These are phyloP conservation scores for Lamellibrachia satsuma DNA, from an alignment of 2,888 invertebrate species.

Conservation along the genomic window DNA sequence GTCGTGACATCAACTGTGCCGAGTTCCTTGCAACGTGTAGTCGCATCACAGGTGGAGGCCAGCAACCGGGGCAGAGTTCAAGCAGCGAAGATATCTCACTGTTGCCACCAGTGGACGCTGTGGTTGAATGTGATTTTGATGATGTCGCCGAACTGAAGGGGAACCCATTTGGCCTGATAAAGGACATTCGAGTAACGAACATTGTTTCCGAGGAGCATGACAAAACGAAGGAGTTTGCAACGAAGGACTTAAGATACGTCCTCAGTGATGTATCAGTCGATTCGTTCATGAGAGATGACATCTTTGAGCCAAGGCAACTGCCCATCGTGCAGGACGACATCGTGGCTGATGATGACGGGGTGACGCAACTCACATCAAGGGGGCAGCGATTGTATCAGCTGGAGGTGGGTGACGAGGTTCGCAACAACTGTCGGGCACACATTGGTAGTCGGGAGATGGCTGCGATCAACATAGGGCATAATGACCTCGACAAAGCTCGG, in stretches of 20 bases:
- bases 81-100: background rate
- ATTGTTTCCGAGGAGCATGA: conserved; percentile 56
- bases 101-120: background rate
- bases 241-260: background rate
- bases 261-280: conserved; percentile 31
- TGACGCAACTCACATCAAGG: background rate
- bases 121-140: background rate
- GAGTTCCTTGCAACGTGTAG: background rate
- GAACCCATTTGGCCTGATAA: conserved; percentile 58
- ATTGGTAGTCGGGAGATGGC: background rate
- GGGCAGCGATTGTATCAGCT: background rate
- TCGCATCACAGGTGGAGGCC: background rate
- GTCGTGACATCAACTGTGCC: background rate
- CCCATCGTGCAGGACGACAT: background rate
- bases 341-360: background rate
- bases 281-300: background rate
- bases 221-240: conserved; percentile 56
- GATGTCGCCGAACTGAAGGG: conserved; percentile 14
- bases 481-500: background rate
- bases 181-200: conserved; percentile 62
- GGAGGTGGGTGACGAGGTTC: background rate
- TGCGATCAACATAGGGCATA: background rate
- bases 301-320: background rate
- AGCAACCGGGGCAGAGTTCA: background rate
- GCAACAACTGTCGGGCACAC: background rate